phyloP scores from a whole-genome alignment of 2,113 vertebrate genomes.

The Poicephalus meyeri region DNA sequence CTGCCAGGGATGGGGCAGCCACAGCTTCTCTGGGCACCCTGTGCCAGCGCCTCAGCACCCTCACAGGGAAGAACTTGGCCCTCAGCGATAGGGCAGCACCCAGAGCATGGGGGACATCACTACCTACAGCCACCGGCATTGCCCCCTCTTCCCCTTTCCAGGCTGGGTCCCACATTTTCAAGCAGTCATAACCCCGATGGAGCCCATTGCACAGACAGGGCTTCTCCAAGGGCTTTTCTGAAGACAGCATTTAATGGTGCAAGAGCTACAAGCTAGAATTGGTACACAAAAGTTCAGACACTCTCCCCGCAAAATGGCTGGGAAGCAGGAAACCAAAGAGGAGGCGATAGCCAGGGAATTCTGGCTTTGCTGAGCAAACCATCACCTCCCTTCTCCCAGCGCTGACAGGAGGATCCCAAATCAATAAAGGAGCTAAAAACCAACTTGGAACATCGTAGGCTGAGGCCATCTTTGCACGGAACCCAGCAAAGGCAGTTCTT shows the following conservation, averaged over 20 bases:
- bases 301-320: not conserved
- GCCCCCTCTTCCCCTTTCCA: no score
- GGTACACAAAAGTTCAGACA: not conserved
- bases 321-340: not conserved
- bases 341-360: rapidly evolving
- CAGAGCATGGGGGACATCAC: rapidly evolving
- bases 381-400: not conserved
- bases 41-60: not conserved
- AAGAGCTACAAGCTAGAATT: not conserved
- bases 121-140: not conserved
- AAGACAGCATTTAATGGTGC: constrained; percentile 61
- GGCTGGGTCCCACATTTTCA: not conserved
- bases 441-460: rapidly evolving
- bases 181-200: rapidly evolving
- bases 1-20: not conserved
- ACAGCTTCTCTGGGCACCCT: not conserved
- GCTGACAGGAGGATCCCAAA: not conserved
- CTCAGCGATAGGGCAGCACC: no score
- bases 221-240: not conserved
- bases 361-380: not conserved
- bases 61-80: not conserved
- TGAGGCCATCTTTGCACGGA: not conserved
- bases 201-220: rapidly evolving
- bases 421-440: not conserved
- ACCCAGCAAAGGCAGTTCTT: not conserved